Conservation (phyloP, 2,888 invertebrate genomes). For the Blastobasis adustella region DNA sequence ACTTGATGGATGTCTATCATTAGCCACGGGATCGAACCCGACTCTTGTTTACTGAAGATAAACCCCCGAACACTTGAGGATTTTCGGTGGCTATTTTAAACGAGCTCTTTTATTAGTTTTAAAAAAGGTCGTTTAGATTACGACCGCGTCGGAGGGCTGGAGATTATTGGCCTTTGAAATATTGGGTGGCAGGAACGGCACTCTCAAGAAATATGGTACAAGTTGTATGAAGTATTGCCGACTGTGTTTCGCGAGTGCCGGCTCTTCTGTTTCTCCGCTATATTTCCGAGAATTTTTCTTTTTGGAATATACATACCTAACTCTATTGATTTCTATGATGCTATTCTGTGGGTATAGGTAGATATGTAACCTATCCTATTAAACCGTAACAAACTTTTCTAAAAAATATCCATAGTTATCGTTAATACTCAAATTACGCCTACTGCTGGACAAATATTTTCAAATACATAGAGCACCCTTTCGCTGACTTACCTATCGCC, state of each 20-base stretch:
- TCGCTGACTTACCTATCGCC: too few species aligned
- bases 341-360: too few species aligned
- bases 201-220: conserved; percentile 35
- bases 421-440: too few species aligned
- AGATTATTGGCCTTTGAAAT: conserved; percentile 63
- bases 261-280: too few species aligned
- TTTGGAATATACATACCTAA: neutral
- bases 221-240: conserved; percentile 34
- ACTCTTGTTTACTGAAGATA: conserved; percentile 60
- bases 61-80: conserved; percentile 47
- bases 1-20: conserved; percentile 61
- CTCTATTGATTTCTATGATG: conserved; percentile 18
- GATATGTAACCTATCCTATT: too few species aligned
- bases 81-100: conserved; percentile 71
- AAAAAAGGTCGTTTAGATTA: conserved; percentile 74
- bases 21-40: conserved; percentile 37
- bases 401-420: too few species aligned
- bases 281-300: neutral
- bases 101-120: conserved; percentile 70
- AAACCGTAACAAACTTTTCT: too few species aligned
- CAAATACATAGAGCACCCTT: too few species aligned
- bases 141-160: conserved; percentile 48
- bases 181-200: conserved; percentile 58
- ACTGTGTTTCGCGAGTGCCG: conserved; percentile 10
- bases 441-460: too few species aligned